Base-by-base conservation (phyloP, 23 tunicate genomes). In the Phallusia fumigata region DNA sequence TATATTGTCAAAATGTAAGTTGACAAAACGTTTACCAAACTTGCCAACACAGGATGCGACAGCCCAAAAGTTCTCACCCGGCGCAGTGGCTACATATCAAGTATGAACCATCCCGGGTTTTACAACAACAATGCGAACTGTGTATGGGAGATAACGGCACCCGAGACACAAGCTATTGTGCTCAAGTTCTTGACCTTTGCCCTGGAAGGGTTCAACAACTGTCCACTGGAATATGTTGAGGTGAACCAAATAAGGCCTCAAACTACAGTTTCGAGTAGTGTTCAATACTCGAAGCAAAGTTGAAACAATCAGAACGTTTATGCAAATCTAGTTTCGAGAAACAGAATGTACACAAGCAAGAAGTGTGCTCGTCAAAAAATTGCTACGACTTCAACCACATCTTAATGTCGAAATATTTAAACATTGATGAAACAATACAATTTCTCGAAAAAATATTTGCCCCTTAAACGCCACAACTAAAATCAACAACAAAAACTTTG, bases 41-140 rank as follows among this genome's bases (percentile, higher is more conserved):
- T 51, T 51, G 15, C 58, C 69, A 58, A 8, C 47, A 40, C 64
- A 90, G 95, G 90, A 0, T 90, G 95, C 69, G 95, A 86, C 30
- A 65, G 95, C 19, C 83, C 86, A 31, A 33, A 72, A 49, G 65
- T 73, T 0, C 35, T 85, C 74, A 85, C 86, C 22, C 81, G 86
- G 35, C 86, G 83, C 0, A 33, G 35, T 2, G 95, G 95, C 0
- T 65, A 0, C 24, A 64, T 90, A 19, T 77, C 82, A 19, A 90
- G 95, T 75, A 82, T 83, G 87, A 90, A 90, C 79, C 82, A 85
- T 73, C 95, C 95, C 18, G 35, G 51, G 0, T 50, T 32, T 19
- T 90, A 90, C 50, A 80, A 82, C 75, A 85, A 85, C 90, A 85
- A 81, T 52, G 89, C 86, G 32, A 90, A 90, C 80, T 90, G 95